Percentiles rank a stretch among this genome's conserved stretches.
Evolutionary conservation across 1,140 invertebrate genomes (phyloP).

Genomic region (Drosophila albomicans): DNA sequence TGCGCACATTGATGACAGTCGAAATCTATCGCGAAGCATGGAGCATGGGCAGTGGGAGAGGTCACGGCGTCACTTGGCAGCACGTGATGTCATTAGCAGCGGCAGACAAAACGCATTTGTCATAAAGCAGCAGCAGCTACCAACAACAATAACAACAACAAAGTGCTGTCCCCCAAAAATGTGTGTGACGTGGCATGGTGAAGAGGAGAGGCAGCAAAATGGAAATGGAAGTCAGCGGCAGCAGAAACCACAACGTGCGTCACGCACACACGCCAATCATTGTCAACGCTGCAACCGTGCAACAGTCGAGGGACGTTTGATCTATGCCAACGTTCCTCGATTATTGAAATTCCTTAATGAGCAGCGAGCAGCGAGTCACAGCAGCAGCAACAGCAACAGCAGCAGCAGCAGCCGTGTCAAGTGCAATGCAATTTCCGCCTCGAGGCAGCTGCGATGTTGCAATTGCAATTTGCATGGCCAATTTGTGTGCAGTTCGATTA

Average conservation of each 20-base stretch:
- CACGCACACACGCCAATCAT: conserved; percentile 77
- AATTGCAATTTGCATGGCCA: conserved; percentile 46
- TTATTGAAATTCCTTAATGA: conserved; percentile 83
- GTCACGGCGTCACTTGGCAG: conserved; percentile 38
- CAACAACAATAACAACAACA: conserved; percentile 26
- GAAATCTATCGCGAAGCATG: conserved; percentile 48
- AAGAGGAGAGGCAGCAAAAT: not conserved
- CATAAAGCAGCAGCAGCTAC: conserved; percentile 71
- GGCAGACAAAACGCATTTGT: conserved; percentile 65
- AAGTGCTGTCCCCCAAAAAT: conserved; percentile 61
- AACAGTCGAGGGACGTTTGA: conserved; percentile 45
- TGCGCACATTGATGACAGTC: conserved; percentile 77
- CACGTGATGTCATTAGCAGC: conserved; percentile 80
- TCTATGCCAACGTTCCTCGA: conserved; percentile 65
- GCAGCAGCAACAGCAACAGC: not conserved
- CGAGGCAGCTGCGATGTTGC: conserved; percentile 17
- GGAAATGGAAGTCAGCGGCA: conserved; percentile 39
- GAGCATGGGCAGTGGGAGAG: not conserved
- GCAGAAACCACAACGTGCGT: conserved; percentile 69
- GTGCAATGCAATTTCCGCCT: conserved; percentile 72
- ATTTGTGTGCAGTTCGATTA: conserved; percentile 72
- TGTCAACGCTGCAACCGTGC: conserved; percentile 49
- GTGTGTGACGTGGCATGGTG: not conserved
- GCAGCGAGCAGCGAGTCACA: conserved; percentile 37
- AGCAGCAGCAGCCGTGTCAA: conserved; percentile 31